Percentiles rank a stretch among this genome's conserved stretches.
phyloP scores from a whole-genome alignment of 2,113 vertebrate genomes.

The Penelope pileata region DNA sequence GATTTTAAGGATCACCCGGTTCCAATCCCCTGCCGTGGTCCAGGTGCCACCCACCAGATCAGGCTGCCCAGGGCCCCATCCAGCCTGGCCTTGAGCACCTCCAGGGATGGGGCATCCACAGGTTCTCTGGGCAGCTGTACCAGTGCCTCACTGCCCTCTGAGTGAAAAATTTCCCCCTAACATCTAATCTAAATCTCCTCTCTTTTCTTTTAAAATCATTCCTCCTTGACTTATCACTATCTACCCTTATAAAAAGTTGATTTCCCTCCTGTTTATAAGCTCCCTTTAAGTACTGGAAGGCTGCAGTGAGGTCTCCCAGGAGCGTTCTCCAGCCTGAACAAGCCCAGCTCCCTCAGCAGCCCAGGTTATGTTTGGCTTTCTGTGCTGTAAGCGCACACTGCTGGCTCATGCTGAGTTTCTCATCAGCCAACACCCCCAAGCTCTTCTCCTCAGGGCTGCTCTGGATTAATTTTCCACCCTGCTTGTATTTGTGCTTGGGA shows the following conservation, averaged over 20 bases:
- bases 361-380: not conserved
- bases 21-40: not conserved
- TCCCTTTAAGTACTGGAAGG: not conserved
- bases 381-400: not conserved
- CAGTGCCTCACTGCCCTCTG: not conserved
- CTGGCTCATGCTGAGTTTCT: not conserved
- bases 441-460: not conserved
- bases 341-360: not conserved
- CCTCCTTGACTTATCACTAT: not conserved
- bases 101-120: not conserved
- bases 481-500: not conserved
- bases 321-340: not conserved
- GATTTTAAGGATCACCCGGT: not conserved
- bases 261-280: not conserved
- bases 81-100: not conserved
- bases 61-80: not conserved
- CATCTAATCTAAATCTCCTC: not conserved
- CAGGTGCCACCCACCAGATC: not conserved
- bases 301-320: not conserved
- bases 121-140: not conserved
- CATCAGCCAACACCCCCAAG: not conserved
- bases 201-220: not conserved
- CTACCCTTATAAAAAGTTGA: not conserved
- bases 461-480: too few species aligned
- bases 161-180: not conserved